Evolutionary conservation across 2,113 vertebrate genomes (phyloP), one percentile per base, ranked within the genome.

Genomic region (Gallinago paraguaiae): DNA sequence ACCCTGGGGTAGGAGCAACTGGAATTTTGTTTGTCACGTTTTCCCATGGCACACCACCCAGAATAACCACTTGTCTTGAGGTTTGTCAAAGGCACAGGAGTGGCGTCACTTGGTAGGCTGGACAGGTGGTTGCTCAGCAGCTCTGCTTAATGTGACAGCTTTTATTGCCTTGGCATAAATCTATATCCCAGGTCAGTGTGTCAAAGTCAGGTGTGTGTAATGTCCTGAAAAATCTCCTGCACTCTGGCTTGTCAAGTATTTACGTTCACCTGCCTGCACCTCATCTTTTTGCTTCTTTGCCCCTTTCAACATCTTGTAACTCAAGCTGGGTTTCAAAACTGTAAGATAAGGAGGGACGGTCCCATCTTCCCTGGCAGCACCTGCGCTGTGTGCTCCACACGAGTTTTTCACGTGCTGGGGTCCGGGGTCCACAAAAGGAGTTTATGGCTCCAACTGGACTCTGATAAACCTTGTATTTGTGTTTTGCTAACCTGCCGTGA

Each of bases 211-310:
- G 4, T 20, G 8, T 2, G 7, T 33, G 60, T n/a, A 14, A 37
- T 19, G 27, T 20, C 63, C 45, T 25, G 37, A 45, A 14, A 37
- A 31, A 10, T 33, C 37, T 45, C 63, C 54, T 9, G 25, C 13
- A 2, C 45, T 27, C 61, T 4, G 37, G 8, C 37, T 60, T 25
- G 37, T 5, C 37, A 35, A 25, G 37, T 25, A 20, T 35, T 43
- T 19, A 25, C 1, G 5, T 25, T 51, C 37, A 27, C 45, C 53
- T 5, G 6, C 24, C 31, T 2, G 4, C 2, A 1, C 61, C 25
- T 35, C 54, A 19, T 9, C 45, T 77, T 68, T 60, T 43, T 51
- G 15, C 31, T 59, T 20, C 20, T 18, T 54, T 35, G 45, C 45
- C 31, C 45, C 46, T 69, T 78, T 37, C 25, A 14, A 11, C 6